phyloP scores from a whole-genome alignment of 2,113 vertebrate species.

The Dipodomys spectabilis region DNA sequence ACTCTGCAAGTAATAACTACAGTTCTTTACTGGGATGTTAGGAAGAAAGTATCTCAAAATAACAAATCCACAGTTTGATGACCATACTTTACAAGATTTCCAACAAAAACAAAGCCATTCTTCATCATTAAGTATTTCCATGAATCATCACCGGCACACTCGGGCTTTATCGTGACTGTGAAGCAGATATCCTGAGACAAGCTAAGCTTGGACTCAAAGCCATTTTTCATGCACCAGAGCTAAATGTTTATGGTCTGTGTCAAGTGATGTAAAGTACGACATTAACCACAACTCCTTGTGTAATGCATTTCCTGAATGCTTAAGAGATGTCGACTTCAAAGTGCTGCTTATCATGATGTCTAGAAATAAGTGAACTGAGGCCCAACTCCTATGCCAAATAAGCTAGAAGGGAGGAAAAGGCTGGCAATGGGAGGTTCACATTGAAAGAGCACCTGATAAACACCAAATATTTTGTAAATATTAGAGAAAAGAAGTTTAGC shows the following conservation, averaged over 20 bases:
- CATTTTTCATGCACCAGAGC: slow-evolving; percentile 41
- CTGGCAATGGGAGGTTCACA: fast-evolving
- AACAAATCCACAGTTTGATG: neutral
- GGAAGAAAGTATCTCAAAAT: slow-evolving; percentile 45
- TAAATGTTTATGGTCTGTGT: slow-evolving; percentile 39
- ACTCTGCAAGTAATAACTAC: neutral
- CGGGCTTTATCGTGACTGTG: neutral
- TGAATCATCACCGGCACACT: slow-evolving; percentile 45
- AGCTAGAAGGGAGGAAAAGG: neutral
- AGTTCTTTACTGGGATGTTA: neutral
- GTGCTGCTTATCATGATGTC: neutral
- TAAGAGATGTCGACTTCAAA: neutral
- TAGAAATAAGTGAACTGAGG: neutral
- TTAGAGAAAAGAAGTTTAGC: neutral
- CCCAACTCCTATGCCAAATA: neutral
- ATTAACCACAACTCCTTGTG: neutral
- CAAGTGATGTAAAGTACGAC: slow-evolving; percentile 48
- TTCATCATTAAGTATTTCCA: slow-evolving; percentile 22
- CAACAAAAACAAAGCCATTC: slow-evolving; percentile 15
- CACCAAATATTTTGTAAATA: neutral
- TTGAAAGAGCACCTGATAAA: neutral
- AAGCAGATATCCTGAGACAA: slow-evolving; percentile 60
- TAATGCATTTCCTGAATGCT: slow-evolving; percentile 23
- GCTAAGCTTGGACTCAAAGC: slow-evolving; percentile 46
- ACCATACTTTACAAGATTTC: slow-evolving; percentile 45